Conservation (phyloP, 1,140 invertebrate species). For the Mya arenaria region DNA sequence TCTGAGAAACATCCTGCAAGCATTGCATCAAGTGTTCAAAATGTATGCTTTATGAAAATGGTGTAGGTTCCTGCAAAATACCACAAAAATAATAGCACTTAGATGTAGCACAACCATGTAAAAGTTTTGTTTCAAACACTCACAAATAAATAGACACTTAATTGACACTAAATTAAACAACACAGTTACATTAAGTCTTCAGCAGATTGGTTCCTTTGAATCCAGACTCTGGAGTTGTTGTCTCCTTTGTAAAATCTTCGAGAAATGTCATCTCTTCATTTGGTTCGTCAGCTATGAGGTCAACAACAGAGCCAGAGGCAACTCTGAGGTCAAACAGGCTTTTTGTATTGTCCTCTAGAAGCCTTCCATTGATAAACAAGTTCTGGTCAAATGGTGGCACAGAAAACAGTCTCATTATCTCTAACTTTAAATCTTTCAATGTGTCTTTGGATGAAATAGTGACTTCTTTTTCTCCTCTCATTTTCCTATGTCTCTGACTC, state of each 20-base stretch:
- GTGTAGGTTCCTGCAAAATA: no score
- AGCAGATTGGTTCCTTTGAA: slow-evolving; percentile 77
- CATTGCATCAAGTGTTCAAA: no score
- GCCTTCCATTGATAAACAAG: slow-evolving; percentile 78
- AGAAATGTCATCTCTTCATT: slow-evolving; percentile 64
- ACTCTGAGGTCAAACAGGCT: slow-evolving; percentile 81
- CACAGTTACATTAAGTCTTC: slow-evolving; percentile 51
- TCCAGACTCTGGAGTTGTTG: slow-evolving; percentile 71
- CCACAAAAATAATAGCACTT: no score
- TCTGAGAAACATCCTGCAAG: no score
- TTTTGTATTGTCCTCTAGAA: slow-evolving; percentile 76
- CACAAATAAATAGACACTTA: no score
- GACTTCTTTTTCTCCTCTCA: slow-evolving; percentile 80
- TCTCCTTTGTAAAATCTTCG: slow-evolving; percentile 62
- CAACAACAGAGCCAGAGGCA: slow-evolving; percentile 81
- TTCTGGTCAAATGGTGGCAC: slow-evolving; percentile 83
- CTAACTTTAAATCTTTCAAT: slow-evolving; percentile 79
- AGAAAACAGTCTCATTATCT: slow-evolving; percentile 82
- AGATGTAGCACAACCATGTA: no score
- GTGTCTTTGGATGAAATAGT: slow-evolving; percentile 78
- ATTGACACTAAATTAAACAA: no score
- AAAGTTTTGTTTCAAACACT: no score
- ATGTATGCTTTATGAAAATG: no score
- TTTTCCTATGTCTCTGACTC: slow-evolving; percentile 78
- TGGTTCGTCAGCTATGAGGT: slow-evolving; percentile 76